Conservation (phyloP, 92 coral and sea anemone genomes). For the Epizoanthus illoricatus region DNA sequence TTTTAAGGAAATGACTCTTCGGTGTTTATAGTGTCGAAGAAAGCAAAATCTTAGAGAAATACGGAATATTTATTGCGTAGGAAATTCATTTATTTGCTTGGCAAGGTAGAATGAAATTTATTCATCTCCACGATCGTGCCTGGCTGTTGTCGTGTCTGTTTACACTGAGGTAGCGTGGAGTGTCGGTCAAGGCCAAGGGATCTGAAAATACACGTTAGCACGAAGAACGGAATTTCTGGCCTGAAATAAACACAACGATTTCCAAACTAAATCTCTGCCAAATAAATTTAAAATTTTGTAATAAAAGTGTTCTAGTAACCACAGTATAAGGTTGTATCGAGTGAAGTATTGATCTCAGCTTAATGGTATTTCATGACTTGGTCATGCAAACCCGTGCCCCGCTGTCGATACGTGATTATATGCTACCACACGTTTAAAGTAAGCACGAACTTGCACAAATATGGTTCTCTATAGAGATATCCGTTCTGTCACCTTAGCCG, state of each 20-base stretch:
- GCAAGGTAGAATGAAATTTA: conserved; percentile 48
- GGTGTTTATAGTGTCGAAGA: not conserved
- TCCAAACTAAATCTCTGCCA: conserved; percentile 7
- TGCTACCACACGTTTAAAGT: not conserved
- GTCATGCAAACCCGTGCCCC: not conserved
- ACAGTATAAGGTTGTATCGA: not conserved
- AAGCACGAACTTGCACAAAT: not conserved
- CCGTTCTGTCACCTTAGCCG: not conserved
- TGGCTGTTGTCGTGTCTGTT: conserved; percentile 39
- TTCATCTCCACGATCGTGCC: conserved; percentile 18
- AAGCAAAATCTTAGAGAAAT: conserved; percentile 15
- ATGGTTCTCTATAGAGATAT: not conserved
- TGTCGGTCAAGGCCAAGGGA: conserved; percentile 34
- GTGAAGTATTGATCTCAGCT: not conserved
- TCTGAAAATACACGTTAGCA: not conserved
- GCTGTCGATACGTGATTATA: conserved; percentile 5
- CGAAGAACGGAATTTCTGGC: not conserved
- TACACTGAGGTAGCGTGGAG: conserved; percentile 46
- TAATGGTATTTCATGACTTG: conserved; percentile 6
- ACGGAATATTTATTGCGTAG: not conserved
- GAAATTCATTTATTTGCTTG: conserved; percentile 45
- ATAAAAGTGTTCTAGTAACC: not conserved
- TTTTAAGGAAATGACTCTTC: not conserved
- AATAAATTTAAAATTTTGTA: conserved; percentile 1
- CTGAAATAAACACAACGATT: not conserved